Evolutionary conservation across 2,888 invertebrate species (phyloP), one percentile per base, ranked within the genome.

Genomic region (Liodrosophila aerea): DNA sequence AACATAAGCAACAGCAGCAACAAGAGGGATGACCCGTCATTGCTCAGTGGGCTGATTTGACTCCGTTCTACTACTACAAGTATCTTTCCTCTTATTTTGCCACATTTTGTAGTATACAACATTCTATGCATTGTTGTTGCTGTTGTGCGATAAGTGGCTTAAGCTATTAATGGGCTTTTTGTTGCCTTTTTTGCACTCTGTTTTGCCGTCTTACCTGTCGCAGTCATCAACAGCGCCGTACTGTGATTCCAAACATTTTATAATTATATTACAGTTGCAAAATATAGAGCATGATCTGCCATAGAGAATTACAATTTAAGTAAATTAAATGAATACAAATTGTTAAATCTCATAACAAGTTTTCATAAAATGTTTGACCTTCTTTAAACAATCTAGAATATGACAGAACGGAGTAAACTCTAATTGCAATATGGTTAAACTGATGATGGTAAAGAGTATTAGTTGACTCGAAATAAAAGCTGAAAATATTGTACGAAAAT

Each of bases 101-200:
- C 64, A 64, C 62, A 67, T 67, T 62, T 70, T 57, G 54, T 72
- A 52, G 54, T 72, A 52, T 69, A 66, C 73, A 68, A 72, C 51
- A 59, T 56, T 58, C 45, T 67, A 57, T 37, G 51, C 66, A 66
- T 71, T 83, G 59, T 54, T 66, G 51, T 40, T 54, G 37, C 27
- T 60, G 68, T 58, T 73, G 70, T 47, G 66, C 73, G 78, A 84
- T 82, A 82, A 82, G 81, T 86, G 85, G 81, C 85, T 82, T 82
- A 82, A 86, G 82, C 86, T 82, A 84, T 86, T 86, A 82, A 81
- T 86, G 81, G 75, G 66, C 75, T 72, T 85, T 74, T 76, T 73
- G 68, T 85, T 74, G 53, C 57, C 67, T 61, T 67, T 70, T 82
- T 66, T 53, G 51, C 45, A 33, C 41, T 45, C 49, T 36, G 40